Evolutionary conservation across 1,140 invertebrate species (phyloP).

Genomic region (Trichonephila clavipes): DNA sequence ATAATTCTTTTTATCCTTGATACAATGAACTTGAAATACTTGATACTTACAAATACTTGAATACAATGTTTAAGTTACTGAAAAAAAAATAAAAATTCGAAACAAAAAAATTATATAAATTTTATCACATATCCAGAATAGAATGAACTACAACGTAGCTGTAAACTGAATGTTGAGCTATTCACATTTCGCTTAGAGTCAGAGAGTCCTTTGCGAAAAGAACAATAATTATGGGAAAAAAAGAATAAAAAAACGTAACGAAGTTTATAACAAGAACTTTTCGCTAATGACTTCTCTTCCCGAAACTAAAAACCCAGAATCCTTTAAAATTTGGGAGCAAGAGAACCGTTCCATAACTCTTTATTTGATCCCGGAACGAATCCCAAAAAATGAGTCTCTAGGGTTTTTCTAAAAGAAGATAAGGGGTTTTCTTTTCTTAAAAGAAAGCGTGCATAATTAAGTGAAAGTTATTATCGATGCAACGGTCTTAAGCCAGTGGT

Average conservation of each 20-base stretch:
- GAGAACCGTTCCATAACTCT: constrained; percentile 17
- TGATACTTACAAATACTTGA: no score
- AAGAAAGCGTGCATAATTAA: constrained; percentile 9
- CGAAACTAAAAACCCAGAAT: neutral
- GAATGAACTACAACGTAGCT: no score
- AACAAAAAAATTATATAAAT: no score
- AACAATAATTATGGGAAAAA: neutral
- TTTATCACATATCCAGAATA: no score
- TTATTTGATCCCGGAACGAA: neutral
- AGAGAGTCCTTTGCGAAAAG: neutral
- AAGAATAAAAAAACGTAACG: neutral
- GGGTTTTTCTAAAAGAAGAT: constrained; percentile 19
- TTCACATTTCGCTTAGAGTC: neutral
- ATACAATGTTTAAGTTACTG: no score
- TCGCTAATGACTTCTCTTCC: constrained; percentile 15
- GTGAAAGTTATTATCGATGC: constrained; percentile 37
- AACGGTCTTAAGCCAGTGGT: neutral
- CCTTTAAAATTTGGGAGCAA: neutral
- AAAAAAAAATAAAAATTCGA: no score
- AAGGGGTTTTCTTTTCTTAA: neutral
- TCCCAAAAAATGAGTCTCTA: constrained; percentile 22
- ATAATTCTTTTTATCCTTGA: no score
- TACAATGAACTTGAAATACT: no score
- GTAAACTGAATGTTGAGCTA: neutral
- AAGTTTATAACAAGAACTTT: neutral